Evolutionary conservation across 2,888 invertebrate genomes (phyloP).

Genomic region (Micropterix aruncella): DNA sequence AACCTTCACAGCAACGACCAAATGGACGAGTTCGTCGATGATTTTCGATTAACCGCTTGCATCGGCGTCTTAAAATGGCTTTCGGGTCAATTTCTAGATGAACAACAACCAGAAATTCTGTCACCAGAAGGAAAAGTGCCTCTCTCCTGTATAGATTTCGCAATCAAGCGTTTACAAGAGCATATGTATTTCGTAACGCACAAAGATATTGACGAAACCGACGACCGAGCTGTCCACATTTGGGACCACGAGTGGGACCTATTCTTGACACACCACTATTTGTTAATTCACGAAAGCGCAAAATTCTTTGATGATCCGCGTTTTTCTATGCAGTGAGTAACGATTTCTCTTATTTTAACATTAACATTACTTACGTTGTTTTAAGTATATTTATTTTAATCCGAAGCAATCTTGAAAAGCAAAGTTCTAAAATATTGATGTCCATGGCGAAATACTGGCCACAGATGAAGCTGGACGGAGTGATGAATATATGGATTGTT

Average conservation of each 20-base stretch:
- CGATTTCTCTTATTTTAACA: too few relatives aligned
- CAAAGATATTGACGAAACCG: constrained; percentile 63
- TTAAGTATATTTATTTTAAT: neutral
- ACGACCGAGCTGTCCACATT: constrained; percentile 42
- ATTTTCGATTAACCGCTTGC: constrained; percentile 82
- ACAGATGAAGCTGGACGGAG: constrained; percentile 73
- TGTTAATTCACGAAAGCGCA: constrained; percentile 49
- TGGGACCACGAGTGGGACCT: constrained; percentile 88
- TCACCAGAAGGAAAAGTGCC: constrained; percentile 54
- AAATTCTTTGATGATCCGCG: constrained; percentile 33
- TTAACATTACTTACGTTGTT: too few relatives aligned
- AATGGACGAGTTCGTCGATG: constrained; percentile 70
- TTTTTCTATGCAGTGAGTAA: constrained; percentile 22
- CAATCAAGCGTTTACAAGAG: constrained; percentile 63
- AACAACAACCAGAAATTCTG: constrained; percentile 41
- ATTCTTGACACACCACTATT: constrained; percentile 56
- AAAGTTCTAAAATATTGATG: constrained; percentile 45
- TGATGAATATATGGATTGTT: constrained; percentile 84
- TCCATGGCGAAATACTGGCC: constrained; percentile 63
- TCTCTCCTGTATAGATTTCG: constrained; percentile 64
- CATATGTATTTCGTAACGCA: constrained; percentile 61
- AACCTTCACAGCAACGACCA: constrained; percentile 72
- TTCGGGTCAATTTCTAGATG: constrained; percentile 37
- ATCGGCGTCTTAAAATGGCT: constrained; percentile 72
- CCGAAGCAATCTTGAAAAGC: constrained; percentile 34